A percentile compares a stretch with the other conserved stretches of the same genome.
phyloP scores from a whole-genome alignment of 1,140 invertebrate genomes.

The Neodiprion virginianus region DNA sequence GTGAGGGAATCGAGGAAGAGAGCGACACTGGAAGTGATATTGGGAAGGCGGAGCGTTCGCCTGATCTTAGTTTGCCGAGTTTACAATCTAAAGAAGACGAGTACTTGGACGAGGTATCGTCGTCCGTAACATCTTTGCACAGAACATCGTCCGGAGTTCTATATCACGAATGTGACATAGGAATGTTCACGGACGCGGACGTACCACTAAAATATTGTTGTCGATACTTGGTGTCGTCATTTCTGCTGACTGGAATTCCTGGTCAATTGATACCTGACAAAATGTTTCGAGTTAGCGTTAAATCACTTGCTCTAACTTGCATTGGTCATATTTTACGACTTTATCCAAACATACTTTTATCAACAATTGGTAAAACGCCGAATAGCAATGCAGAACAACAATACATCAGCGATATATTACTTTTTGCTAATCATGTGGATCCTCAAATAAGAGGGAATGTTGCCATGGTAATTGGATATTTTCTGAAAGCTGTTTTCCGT shows the following conservation, averaged over 20 bases:
- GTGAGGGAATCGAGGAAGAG: slow-evolving; percentile 35
- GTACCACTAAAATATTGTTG: slow-evolving; percentile 77
- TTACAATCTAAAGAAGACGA: slow-evolving; percentile 34
- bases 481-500: slow-evolving; percentile 69
- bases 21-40: slow-evolving; percentile 42
- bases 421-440: slow-evolving; percentile 77
- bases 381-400: slow-evolving; percentile 55
- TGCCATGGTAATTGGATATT: slow-evolving; percentile 71
- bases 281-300: slow-evolving; percentile 81
- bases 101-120: slow-evolving; percentile 30
- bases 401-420: slow-evolving; percentile 72
- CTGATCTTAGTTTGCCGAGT: slow-evolving; percentile 28
- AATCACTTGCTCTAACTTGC: slow-evolving; percentile 80
- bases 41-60: slow-evolving; percentile 34
- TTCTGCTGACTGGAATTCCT: slow-evolving; percentile 74
- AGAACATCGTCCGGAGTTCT: slow-evolving; percentile 32
- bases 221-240: slow-evolving; percentile 76
- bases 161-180: slow-evolving; percentile 68
- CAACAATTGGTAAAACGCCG: slow-evolving; percentile 46
- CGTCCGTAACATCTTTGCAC: slow-evolving; percentile 35
- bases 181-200: slow-evolving; percentile 70
- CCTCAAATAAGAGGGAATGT: slow-evolving; percentile 82
- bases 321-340: slow-evolving; percentile 73
- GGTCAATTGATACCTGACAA: slow-evolving; percentile 70
- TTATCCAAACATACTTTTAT: slow-evolving; percentile 71